Evolutionary conservation across 2,113 vertebrate genomes (phyloP).

Genomic region (Ivindomyrus marchei): DNA sequence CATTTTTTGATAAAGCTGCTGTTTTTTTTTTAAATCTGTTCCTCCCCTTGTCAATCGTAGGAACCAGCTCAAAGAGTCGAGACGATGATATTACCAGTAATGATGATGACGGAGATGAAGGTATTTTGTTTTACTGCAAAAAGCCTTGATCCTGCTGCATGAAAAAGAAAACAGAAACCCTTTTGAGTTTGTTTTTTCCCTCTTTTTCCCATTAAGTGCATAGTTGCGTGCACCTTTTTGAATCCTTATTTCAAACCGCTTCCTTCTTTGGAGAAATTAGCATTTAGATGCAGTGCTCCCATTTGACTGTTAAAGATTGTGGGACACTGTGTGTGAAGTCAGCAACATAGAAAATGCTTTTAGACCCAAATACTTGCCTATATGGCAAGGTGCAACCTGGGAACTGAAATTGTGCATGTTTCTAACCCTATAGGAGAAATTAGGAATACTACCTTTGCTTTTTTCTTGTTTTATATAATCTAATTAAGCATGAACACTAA

Average conservation of each 20-base stretch:
- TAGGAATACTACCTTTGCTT: conserved; percentile 22
- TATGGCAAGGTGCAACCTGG: conserved; percentile 44
- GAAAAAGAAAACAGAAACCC: conserved; percentile 57
- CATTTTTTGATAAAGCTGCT: conserved; percentile 57
- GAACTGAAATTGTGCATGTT: conserved; percentile 59
- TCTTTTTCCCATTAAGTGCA: conserved; percentile 36
- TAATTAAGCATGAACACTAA: conserved; percentile 56
- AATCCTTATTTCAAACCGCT: conserved; percentile 50
- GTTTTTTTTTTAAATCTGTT: conserved; percentile 56
- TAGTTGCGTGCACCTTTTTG: conserved; percentile 41
- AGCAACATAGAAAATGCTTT: conserved; percentile 37
- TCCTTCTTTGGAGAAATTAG: conserved; percentile 51
- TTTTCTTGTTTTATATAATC: conserved; percentile 33
- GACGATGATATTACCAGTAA: conserved; percentile 83
- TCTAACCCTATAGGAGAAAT: conserved; percentile 34
- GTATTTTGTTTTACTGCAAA: conserved; percentile 70
- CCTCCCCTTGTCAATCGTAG: conserved; percentile 74
- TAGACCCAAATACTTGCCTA: conserved; percentile 35
- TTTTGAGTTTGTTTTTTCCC: conserved; percentile 44
- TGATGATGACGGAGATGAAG: conserved; percentile 79
- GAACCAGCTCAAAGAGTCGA: conserved; percentile 79
- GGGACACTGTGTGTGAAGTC: conserved; percentile 43
- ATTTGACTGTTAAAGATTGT: conserved; percentile 35
- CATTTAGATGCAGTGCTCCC: conserved; percentile 38
- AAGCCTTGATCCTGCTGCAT: conserved; percentile 72